These are phyloP conservation scores for Cherax quadricarinatus DNA, from an alignment of 1,140 invertebrate species.

Conservation along the genomic window DNA sequence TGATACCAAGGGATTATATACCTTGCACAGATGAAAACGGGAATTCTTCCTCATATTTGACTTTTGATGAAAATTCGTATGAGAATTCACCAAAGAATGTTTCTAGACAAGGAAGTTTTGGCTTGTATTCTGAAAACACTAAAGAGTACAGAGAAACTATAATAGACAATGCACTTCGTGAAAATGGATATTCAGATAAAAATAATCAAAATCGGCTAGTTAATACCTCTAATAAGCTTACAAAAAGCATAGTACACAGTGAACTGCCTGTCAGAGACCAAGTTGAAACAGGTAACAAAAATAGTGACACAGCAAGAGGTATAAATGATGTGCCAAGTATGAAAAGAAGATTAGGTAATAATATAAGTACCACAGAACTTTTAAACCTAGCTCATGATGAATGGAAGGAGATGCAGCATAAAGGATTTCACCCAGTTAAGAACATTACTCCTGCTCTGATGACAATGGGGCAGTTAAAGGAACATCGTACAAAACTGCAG, in stretches of 20 bases:
- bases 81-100: background rate
- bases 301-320: background rate
- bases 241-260: conserved; percentile 20
- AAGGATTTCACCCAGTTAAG: background rate
- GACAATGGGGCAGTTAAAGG: background rate
- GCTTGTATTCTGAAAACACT: background rate
- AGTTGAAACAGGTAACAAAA: background rate
- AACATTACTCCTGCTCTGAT: background rate
- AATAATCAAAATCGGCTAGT: background rate
- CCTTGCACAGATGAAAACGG: conserved; percentile 58
- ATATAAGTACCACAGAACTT: background rate
- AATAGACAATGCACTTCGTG: background rate
- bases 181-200: background rate
- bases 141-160: background rate
- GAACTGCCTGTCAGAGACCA: background rate
- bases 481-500: too few relatives aligned
- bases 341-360: background rate
- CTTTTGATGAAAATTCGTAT: background rate
- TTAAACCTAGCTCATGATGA: background rate
- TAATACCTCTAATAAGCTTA: background rate
- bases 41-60: conserved; percentile 52
- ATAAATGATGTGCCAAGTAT: background rate
- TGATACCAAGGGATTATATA: background rate
- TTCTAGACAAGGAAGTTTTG: background rate
- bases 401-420: background rate